Base-by-base conservation (phyloP, 2,113 vertebrate species). In the Theristicus caerulescens region DNA sequence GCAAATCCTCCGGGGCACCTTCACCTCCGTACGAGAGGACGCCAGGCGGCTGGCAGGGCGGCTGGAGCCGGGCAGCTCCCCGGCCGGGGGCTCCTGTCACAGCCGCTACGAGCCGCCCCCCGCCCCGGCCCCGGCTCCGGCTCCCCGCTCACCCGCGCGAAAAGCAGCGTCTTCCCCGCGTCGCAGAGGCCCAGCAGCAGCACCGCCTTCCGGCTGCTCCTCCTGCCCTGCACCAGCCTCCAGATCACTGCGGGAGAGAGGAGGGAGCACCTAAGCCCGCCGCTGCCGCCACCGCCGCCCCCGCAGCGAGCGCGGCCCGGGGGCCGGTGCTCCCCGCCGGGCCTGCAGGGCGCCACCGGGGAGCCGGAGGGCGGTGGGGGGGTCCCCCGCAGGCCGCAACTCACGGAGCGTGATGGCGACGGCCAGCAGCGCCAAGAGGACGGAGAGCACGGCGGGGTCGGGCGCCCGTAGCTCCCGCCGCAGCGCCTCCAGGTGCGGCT, bases 171-270 rank as follows among this genome's bases (percentile, higher is more conserved):
- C 81, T 98, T 98, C 40, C 98, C 98, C 6, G 98, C 97, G 44
- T 98, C 98, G 86, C 98, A 98, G 36, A 98, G 96, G 11, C 98
- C 98, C 82, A 98, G 94, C 46, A 98, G 89, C 74, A 98, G 97
- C 57, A 98, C 97, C 4, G 98, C 98, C 89, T 92, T 97, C 38
- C 98, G 96, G 82, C 96, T 95, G 92, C 97, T 97, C 88, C 96
- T 96, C 72, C 97, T 88, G 91, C 97, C 94, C 71, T 97, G 97
- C 47, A 98, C 89, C 26, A 98, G 57, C 40, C 97, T 96, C 97
- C 98, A 98, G 46, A 98, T 62, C 92, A 98, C 98, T 98, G 94
- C 46, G 44, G 79, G 79, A 44, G 34, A 90, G 8, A 82, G 18
- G 18, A 5, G 19, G 20, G 22, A 25, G 20, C 32, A 7, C 22